These are phyloP conservation scores for Tubiluchus corallicola DNA, from an alignment of 2,888 invertebrate genomes.

Conservation along the genomic window DNA sequence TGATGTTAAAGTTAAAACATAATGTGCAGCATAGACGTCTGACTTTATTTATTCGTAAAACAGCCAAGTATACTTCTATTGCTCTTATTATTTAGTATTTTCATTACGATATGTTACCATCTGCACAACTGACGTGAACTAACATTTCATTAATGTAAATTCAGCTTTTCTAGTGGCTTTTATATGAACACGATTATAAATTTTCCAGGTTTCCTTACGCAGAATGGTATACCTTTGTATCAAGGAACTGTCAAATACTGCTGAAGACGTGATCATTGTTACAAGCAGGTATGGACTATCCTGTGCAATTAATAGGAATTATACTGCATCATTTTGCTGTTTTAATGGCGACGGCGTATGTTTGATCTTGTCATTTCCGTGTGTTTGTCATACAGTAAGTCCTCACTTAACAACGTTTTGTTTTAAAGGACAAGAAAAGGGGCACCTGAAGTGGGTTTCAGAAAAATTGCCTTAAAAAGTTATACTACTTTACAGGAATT, in stretches of 20 bases:
- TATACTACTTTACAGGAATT: too few species aligned
- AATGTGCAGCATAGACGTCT: too few species aligned
- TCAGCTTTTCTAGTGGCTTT: constrained; percentile 7
- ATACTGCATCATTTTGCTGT: constrained; percentile 7
- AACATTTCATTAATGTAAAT: constrained; percentile 7
- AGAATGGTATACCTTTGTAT: constrained; percentile 84
- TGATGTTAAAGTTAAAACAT: too few species aligned
- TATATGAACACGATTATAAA: constrained; percentile 7
- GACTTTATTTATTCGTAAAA: too few species aligned
- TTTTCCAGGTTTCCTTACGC: constrained; percentile 44
- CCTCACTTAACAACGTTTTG: too few species aligned
- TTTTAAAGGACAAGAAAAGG: too few species aligned
- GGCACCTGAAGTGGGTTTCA: too few species aligned
- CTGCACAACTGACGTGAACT: background rate
- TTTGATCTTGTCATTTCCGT: constrained; percentile 8
- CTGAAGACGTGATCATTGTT: constrained; percentile 98
- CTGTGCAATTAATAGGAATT: background rate
- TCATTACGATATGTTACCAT: constrained; percentile 1
- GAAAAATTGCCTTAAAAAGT: too few species aligned
- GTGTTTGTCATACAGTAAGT: constrained; percentile 13
- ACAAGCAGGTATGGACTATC: constrained; percentile 38
- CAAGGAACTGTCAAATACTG: constrained; percentile 73
- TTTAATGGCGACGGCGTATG: too few species aligned
- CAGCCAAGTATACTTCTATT: too few species aligned
- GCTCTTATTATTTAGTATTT: background rate